Evolutionary conservation across 2,797 vertebrate species (phyloP).

Genomic region (Serranus cabrilla): DNA sequence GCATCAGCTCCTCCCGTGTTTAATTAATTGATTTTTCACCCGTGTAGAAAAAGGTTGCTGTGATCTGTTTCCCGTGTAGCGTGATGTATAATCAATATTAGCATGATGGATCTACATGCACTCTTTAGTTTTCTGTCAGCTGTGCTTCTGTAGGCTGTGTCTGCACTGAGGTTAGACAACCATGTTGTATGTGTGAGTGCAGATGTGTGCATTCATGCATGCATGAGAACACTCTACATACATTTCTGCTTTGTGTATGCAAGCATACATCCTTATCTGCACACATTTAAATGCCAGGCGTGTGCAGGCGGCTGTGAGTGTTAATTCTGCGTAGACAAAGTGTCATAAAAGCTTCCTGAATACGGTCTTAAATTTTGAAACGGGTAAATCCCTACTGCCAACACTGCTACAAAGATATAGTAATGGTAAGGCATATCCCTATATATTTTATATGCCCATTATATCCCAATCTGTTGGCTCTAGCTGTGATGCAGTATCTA

Average conservation of each 20-base stretch:
- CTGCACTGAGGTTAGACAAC: conserved; percentile 2
- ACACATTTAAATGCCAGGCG: conserved; percentile 1
- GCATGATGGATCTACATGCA: conserved; percentile 48
- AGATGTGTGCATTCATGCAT: conserved; percentile 30
- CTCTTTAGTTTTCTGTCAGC: conserved; percentile 31
- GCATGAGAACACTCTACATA: conserved; percentile 23
- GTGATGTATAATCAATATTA: conserved; percentile 62
- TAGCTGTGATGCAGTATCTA: not conserved
- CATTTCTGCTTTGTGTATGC: conserved; percentile 15
- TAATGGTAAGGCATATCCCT: not conserved
- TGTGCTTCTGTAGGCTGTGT: not conserved
- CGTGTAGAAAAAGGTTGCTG: conserved; percentile 53
- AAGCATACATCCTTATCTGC: conserved; percentile 1
- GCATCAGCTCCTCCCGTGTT: conserved; percentile 35
- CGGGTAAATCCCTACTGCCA: not conserved
- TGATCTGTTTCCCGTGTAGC: conserved; percentile 52
- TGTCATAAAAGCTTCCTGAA: conserved; percentile 30
- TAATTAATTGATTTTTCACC: conserved; percentile 61
- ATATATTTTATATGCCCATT: not conserved
- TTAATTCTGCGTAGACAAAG: conserved; percentile 23
- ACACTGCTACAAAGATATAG: not conserved
- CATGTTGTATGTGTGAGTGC: not conserved
- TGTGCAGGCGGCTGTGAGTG: not conserved
- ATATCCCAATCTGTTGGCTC: not conserved
- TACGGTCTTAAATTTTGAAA: conserved; percentile 5